Conservation (phyloP, 2,888 invertebrate species). For the Morinoia aosen region DNA sequence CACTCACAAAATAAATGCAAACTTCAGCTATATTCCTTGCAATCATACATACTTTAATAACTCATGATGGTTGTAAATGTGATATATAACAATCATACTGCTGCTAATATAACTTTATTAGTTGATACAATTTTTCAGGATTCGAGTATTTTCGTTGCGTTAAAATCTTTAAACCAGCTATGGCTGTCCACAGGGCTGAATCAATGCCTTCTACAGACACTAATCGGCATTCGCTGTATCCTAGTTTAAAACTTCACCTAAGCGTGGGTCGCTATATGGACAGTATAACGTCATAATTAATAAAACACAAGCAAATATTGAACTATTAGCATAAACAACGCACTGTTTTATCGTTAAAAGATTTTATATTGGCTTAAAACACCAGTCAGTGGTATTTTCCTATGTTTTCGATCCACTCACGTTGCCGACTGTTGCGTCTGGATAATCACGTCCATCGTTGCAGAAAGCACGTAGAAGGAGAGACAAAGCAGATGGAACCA, state of each 20-base stretch:
- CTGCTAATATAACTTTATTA: background rate
- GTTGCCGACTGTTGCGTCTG: conserved; percentile 40
- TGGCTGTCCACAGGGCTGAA: too few relatives aligned
- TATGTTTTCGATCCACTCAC: conserved; percentile 5
- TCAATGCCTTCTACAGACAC: too few relatives aligned
- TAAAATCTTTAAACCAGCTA: too few relatives aligned
- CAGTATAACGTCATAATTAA: background rate
- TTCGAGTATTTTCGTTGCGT: too few relatives aligned
- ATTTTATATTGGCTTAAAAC: background rate
- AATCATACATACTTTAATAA: background rate
- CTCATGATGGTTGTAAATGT: background rate
- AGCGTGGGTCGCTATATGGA: background rate
- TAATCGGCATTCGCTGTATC: too few relatives aligned
- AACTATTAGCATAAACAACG: background rate
- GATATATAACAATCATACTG: background rate
- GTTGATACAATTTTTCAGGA: background rate
- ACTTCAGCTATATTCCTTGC: background rate
- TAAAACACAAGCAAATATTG: background rate
- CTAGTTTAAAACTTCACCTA: background rate
- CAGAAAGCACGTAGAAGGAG: conserved; percentile 3
- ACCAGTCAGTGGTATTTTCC: background rate
- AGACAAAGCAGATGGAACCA: background rate
- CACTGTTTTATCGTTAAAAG: background rate
- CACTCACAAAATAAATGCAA: background rate
- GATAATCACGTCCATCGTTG: conserved; percentile 28